Percentiles rank a stretch among this genome's conserved stretches.
These are phyloP conservation scores for Neoitamus cyanurus DNA, from an alignment of 2,888 invertebrate species.

Conservation along the genomic window DNA sequence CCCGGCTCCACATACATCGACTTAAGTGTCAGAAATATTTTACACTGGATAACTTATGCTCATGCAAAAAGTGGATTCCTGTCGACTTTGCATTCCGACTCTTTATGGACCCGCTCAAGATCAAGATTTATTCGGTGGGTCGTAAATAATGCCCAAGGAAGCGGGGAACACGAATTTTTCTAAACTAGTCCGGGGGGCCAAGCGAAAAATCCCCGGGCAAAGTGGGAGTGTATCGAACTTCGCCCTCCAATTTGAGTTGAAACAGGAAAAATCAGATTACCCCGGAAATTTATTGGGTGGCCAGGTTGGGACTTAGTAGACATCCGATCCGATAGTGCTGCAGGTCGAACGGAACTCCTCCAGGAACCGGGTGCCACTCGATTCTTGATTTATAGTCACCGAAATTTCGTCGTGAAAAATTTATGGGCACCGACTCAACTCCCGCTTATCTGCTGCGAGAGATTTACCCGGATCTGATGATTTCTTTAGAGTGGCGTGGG, in stretches of 20 bases:
- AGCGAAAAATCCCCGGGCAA: neutral
- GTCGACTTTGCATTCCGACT: constrained; percentile 42
- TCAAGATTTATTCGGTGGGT: constrained; percentile 42
- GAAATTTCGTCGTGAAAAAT: constrained; percentile 34
- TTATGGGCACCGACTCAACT: constrained; percentile 12
- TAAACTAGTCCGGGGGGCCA: constrained; percentile 4
- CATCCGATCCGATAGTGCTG: constrained; percentile 24
- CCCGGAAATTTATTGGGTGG: constrained; percentile 41
- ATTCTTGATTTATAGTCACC: constrained; percentile 32
- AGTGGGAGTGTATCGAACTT: neutral
- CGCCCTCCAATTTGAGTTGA: constrained; percentile 45
- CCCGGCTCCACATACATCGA: constrained; percentile 26
- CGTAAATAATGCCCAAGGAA: constrained; percentile 36
- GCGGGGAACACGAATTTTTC: neutral
- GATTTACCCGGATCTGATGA: constrained; percentile 5
- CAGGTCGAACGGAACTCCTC: neutral
- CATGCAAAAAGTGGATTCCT: constrained; percentile 39
- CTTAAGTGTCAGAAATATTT: constrained; percentile 46
- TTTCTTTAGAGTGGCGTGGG: neutral
- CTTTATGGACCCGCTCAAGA: neutral
- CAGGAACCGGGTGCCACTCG: neutral
- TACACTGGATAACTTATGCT: constrained; percentile 44
- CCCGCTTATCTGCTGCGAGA: neutral
- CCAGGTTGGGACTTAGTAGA: constrained; percentile 11
- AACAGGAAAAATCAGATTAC: constrained; percentile 45